phyloP scores from a whole-genome alignment of 2,797 vertebrate genomes.

The Buceros bicornis region DNA sequence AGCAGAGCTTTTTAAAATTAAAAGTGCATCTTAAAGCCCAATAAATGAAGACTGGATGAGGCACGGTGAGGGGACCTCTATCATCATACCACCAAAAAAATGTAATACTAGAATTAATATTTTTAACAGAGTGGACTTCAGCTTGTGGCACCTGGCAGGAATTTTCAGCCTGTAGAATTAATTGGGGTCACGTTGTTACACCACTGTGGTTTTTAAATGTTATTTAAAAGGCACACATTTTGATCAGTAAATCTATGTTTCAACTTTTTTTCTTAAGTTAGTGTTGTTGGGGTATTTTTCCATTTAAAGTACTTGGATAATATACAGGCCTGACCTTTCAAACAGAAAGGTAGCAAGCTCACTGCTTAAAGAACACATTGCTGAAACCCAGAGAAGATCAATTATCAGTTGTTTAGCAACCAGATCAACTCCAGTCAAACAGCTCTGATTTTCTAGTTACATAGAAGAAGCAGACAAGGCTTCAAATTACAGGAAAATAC shows the following conservation, averaged over 20 bases:
- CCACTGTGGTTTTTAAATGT: background rate
- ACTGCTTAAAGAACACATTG: background rate
- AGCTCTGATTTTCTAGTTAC: background rate
- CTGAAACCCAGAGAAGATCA: background rate
- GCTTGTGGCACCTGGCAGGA: background rate
- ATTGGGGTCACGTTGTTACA: background rate
- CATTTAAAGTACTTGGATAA: background rate
- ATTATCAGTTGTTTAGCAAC: slow-evolving; percentile 40
- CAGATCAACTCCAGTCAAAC: background rate
- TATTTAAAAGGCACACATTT: background rate
- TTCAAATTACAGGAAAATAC: background rate
- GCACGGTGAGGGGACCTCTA: background rate
- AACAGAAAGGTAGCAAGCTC: background rate
- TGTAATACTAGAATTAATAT: background rate
- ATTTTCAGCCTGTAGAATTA: background rate
- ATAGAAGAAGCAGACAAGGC: background rate
- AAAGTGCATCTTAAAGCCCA: background rate
- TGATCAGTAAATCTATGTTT: background rate
- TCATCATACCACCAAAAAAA: background rate
- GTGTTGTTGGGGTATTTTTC: rapidly evolving
- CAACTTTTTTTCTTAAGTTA: background rate
- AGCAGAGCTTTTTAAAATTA: background rate
- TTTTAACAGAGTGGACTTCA: background rate
- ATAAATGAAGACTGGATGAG: background rate
- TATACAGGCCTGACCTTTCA: background rate